Base-by-base conservation (phyloP, 2,888 invertebrate species). In the Oxytorus armatus region DNA sequence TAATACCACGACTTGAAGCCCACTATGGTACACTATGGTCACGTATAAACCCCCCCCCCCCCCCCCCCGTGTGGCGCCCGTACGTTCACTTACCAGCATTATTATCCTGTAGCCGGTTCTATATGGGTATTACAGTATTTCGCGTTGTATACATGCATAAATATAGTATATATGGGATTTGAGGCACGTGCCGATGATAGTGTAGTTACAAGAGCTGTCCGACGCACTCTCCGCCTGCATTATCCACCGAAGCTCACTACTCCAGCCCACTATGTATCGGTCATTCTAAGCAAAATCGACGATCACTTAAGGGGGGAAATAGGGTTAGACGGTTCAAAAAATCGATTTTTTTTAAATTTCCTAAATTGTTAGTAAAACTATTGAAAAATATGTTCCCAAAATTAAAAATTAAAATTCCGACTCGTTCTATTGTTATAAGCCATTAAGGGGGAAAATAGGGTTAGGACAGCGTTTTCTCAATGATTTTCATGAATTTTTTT, bases 151-250 rank as follows among this genome's bases (percentile, higher is more conserved):
- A 42, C 11, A 51, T 14, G 51, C 25, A 51, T 49, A 47, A 16
- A n/a, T 21, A 39, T 25, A 42, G n/a, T 59, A 18, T 49, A 44
- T 18, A 49, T 57, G 23, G 39, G 23, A 23, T 57, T 55, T 14
- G 14, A 76, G 70, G 79, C 79, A 79, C 79, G 79, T 79, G 79
- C 72, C 76, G 57, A 76, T 79, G 55, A 79, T 66, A 59, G 44
- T 16, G 47, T 21, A 68, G 79, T 72, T 66, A 76, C 68, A 66
- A 25, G 66, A 69, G 44, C 47, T 59, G 59, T 76, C 68, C 44
- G 33, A 29, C 53, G 44, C 59, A 76, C 66, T 72, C 66, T 61
- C 76, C 29, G 18, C 36, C 49, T 42, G 75, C 49, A 57, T 72
- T 39, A 23, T 61, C 36, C 36, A 59, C 59, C n/a, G n/a, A 36